Evolutionary conservation across 2,888 invertebrate species (phyloP).

Genomic region (Brachylomia viminalis): DNA sequence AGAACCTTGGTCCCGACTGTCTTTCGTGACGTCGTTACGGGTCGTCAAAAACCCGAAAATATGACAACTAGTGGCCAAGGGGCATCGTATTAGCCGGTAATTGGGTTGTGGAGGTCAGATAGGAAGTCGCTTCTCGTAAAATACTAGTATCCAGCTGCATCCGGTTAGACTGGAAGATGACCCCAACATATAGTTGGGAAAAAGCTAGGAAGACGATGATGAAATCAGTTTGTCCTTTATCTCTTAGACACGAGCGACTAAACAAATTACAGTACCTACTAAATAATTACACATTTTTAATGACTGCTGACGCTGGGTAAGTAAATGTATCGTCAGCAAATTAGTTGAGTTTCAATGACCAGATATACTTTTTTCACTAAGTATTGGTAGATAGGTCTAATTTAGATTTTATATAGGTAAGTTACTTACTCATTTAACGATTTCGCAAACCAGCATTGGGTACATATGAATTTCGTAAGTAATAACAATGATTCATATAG

Average conservation of each 20-base stretch:
- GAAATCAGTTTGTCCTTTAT: constrained; percentile 48
- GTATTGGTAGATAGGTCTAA: background rate
- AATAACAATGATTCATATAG: constrained; percentile 43
- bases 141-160: too few relatives aligned
- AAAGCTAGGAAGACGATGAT: too few relatives aligned
- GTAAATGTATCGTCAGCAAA: constrained; percentile 13
- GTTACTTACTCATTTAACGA: constrained; percentile 25
- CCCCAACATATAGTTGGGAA: too few relatives aligned
- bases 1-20: too few relatives aligned
- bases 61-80: too few relatives aligned
- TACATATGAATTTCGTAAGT: constrained; percentile 19
- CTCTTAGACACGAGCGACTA: constrained; percentile 16
- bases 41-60: too few relatives aligned
- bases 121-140: too few relatives aligned
- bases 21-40: too few relatives aligned
- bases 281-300: constrained; percentile 43
- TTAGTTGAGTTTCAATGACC: constrained; percentile 2
- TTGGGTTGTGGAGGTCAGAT: too few relatives aligned
- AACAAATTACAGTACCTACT: constrained; percentile 24
- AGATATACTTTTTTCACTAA: constrained; percentile 10
- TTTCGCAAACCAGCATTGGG: constrained; percentile 29
- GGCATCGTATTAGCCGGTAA: too few relatives aligned
- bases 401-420: background rate
- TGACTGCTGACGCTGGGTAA: constrained; percentile 36
- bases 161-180: too few relatives aligned